These are phyloP conservation scores for Empidonax traillii DNA, from an alignment of 2,113 vertebrate genomes.

Conservation along the genomic window DNA sequence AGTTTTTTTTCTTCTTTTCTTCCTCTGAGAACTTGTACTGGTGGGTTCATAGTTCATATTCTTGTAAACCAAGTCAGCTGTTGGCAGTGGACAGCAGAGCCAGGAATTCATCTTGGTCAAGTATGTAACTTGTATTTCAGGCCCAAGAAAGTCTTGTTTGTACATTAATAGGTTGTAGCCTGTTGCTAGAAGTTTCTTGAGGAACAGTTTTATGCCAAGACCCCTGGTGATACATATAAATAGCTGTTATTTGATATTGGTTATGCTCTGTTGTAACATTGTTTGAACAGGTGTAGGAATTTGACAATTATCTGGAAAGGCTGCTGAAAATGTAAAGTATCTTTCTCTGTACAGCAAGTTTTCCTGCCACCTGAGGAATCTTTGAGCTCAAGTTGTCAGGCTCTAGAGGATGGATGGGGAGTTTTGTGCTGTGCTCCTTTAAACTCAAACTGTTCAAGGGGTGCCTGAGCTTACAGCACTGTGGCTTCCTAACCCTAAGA, in stretches of 20 bases:
- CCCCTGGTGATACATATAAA: not conserved
- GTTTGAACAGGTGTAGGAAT: constrained; percentile 63
- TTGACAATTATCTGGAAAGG: constrained; percentile 81
- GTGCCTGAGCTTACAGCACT: not conserved
- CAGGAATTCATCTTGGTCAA: not conserved
- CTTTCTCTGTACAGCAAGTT: constrained; percentile 77
- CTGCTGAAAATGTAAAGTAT: constrained; percentile 78
- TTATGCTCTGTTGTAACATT: not conserved
- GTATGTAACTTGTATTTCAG: not conserved
- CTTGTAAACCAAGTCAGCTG: not conserved
- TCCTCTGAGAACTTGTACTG: not conserved
- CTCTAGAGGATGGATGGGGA: constrained; percentile 69
- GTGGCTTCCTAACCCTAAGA: not conserved
- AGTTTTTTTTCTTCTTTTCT: not conserved
- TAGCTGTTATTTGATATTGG: constrained; percentile 11
- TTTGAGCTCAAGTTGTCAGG: constrained; percentile 80
- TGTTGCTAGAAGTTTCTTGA: not conserved
- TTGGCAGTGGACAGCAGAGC: not conserved
- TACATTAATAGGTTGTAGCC: not conserved
- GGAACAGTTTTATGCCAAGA: not conserved
- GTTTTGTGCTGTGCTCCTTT: constrained; percentile 56
- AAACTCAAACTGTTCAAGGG: not conserved
- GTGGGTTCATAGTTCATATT: not conserved
- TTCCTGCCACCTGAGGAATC: constrained; percentile 81
- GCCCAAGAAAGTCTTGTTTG: not conserved